phyloP scores from a whole-genome alignment of 64 coral and sea anemone species.

The Actinia tenebrosa region DNA sequence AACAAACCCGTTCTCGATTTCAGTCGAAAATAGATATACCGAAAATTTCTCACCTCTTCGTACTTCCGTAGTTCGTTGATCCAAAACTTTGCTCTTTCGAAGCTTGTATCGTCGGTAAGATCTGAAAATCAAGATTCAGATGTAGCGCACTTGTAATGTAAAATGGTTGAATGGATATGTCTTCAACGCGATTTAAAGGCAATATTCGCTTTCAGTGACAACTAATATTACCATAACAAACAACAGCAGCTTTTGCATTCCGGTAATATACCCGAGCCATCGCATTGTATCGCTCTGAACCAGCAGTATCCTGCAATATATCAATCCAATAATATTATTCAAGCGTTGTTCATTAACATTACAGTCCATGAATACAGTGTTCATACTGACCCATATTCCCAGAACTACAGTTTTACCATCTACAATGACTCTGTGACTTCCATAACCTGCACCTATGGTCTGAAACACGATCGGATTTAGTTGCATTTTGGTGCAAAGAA shows the following conservation, averaged over 20 bases:
- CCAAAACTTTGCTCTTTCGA: conserved; percentile 43
- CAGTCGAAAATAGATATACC: no score
- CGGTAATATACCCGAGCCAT: conserved; percentile 24
- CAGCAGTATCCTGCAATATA: conserved; percentile 23
- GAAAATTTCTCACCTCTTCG: conserved; percentile 18
- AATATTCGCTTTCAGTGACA: neutral
- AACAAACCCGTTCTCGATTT: no score
- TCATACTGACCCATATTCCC: conserved; percentile 37
- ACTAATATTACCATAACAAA: conserved; percentile 18
- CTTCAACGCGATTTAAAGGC: no score
- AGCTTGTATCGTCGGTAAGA: conserved; percentile 26
- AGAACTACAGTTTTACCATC: conserved; percentile 15
- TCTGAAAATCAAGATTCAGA: neutral
- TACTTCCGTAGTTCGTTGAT: conserved; percentile 25
- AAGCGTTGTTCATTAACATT: neutral
- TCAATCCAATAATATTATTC: neutral
- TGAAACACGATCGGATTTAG: neutral
- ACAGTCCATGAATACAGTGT: neutral
- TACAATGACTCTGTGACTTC: conserved; percentile 14
- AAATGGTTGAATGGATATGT: neutral
- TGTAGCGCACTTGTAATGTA: neutral
- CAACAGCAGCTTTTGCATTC: conserved; percentile 3
- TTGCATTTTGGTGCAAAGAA: no score
- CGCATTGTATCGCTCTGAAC: conserved; percentile 14
- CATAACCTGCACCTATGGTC: conserved; percentile 53